Evolutionary conservation across 2,888 invertebrate genomes (phyloP).

Genomic region (Andrena hattorfiana): DNA sequence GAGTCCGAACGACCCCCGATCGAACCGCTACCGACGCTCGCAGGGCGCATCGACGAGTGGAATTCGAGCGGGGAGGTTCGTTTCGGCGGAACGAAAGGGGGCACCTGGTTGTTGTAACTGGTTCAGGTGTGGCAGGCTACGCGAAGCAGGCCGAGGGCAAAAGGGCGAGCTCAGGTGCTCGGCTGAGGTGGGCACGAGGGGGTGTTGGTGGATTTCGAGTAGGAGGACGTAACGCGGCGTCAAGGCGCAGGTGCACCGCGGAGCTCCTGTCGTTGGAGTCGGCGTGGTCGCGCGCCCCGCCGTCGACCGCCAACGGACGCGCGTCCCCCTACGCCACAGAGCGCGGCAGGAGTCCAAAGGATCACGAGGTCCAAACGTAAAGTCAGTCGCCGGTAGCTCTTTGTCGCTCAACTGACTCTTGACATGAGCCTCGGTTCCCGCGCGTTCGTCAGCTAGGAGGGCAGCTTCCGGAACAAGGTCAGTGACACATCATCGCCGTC

Average conservation of each 20-base stretch:
- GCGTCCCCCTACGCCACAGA: constrained; percentile 70
- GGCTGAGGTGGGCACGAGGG: constrained; percentile 50
- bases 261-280: constrained; percentile 85
- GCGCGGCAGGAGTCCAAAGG: constrained; percentile 76
- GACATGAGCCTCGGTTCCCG: constrained; percentile 74
- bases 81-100: constrained; percentile 2
- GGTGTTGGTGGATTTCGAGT: constrained; percentile 34
- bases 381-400: constrained; percentile 64
- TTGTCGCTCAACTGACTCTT: constrained; percentile 60
- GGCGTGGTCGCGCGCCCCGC: constrained; percentile 73
- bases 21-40: not conserved
- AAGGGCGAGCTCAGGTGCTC: constrained; percentile 47
- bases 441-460: constrained; percentile 68
- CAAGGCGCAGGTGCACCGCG: constrained; percentile 82
- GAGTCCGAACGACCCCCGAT: not conserved
- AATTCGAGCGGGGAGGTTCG: constrained; percentile 4
- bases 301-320: constrained; percentile 73
- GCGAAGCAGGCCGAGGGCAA: constrained; percentile 15
- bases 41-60: not conserved
- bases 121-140: constrained; percentile 41
- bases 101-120: constrained; percentile 10
- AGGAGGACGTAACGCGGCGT: constrained; percentile 31
- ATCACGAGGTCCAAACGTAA: constrained; percentile 73
- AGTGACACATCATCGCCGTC: constrained; percentile 54
- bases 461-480: constrained; percentile 67